Conservation (phyloP, 1,140 invertebrate species). For the Radopholus similis region DNA sequence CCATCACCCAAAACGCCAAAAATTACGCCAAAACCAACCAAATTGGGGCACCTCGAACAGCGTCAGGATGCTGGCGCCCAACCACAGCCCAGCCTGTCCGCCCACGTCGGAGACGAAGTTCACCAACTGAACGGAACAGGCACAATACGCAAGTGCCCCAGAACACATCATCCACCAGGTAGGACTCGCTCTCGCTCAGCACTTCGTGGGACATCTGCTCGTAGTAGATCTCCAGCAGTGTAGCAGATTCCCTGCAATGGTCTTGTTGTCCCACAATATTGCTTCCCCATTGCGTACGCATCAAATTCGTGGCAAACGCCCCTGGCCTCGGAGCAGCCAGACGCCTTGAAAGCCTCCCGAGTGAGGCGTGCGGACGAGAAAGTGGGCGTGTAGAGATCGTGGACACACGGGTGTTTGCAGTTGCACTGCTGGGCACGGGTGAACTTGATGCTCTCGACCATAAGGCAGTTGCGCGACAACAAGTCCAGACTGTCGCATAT, state of each 20-base stretch:
- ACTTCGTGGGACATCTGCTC: constrained; percentile 60
- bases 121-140: constrained; percentile 42
- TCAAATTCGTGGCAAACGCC: constrained; percentile 34
- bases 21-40: neutral
- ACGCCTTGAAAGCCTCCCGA: constrained; percentile 41
- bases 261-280: neutral
- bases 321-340: constrained; percentile 21
- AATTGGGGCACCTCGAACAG: constrained; percentile 26
- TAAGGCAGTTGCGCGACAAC: constrained; percentile 41
- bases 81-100: constrained; percentile 52
- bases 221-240: constrained; percentile 58
- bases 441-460: constrained; percentile 41
- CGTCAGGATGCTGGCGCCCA: constrained; percentile 41
- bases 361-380: constrained; percentile 55
- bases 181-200: constrained; percentile 53
- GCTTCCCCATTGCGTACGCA: constrained; percentile 24
- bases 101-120: constrained; percentile 58
- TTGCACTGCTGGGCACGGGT: constrained; percentile 38
- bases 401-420: constrained; percentile 52
- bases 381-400: constrained; percentile 56
- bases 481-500: constrained; percentile 41
- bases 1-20: constrained; percentile 6
- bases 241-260: constrained; percentile 34
- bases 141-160: neutral
- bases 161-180: constrained; percentile 35